Conservation (phyloP, 2,113 vertebrate species). For the Labeo rohita region DNA sequence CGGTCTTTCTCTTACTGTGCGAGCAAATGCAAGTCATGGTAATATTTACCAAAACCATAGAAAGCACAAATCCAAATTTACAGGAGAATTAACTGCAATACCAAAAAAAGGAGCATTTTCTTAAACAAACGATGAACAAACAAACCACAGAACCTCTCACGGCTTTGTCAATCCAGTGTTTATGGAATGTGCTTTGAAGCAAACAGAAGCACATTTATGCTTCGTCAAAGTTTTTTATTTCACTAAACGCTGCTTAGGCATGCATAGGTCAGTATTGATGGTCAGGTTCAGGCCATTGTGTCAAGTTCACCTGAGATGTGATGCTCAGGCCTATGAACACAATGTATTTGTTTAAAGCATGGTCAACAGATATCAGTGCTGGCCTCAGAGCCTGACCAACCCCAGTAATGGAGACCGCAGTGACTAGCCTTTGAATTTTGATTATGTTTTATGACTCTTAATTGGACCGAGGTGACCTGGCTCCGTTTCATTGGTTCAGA, state of each 20-base stretch:
- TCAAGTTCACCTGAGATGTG: slow-evolving; percentile 56
- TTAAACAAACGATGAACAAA: slow-evolving; percentile 71
- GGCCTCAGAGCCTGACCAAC: slow-evolving; percentile 69
- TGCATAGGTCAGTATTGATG: slow-evolving; percentile 12
- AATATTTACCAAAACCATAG: slow-evolving; percentile 60
- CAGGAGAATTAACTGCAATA: slow-evolving; percentile 68
- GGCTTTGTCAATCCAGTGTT: not conserved
- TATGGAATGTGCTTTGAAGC: not conserved
- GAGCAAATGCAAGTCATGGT: not conserved
- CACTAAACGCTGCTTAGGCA: not conserved
- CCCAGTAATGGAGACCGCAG: slow-evolving; percentile 60
- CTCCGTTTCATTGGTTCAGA: slow-evolving; percentile 64
- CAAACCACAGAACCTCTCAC: not conserved
- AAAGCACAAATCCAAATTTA: slow-evolving; percentile 77
- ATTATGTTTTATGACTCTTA: slow-evolving; percentile 81
- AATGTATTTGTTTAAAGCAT: slow-evolving; percentile 71
- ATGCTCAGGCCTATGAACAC: slow-evolving; percentile 66
- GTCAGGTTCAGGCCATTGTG: slow-evolving; percentile 47
- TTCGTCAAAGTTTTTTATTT: slow-evolving; percentile 8
- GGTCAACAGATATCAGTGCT: slow-evolving; percentile 72
- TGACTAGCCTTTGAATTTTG: slow-evolving; percentile 68
- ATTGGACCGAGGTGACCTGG: slow-evolving; percentile 72
- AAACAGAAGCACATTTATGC: not conserved
- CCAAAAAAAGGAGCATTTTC: slow-evolving; percentile 59
- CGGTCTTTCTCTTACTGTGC: not conserved